phyloP scores from a whole-genome alignment of 2,113 vertebrate species.

The Pelmatolapia mariae region DNA sequence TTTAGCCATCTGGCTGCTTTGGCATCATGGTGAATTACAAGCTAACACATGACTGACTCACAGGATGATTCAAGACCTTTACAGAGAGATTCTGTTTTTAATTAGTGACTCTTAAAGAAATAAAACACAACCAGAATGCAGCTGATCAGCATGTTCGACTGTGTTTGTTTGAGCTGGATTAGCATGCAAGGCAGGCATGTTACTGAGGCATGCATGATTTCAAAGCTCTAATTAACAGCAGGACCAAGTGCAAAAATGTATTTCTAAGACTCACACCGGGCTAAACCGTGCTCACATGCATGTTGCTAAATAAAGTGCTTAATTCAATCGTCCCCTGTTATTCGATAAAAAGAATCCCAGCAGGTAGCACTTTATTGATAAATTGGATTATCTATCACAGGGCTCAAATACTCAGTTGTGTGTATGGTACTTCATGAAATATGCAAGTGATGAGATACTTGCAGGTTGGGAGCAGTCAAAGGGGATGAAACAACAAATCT shows the following conservation, averaged over 20 bases:
- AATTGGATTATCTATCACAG: not conserved
- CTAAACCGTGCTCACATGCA: not conserved
- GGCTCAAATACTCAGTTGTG: not conserved
- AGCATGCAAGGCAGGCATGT: not conserved
- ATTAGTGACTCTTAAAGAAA: not conserved
- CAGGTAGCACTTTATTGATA: not conserved
- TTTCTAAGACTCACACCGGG: not conserved
- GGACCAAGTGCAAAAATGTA: not conserved
- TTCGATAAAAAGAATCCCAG: not conserved
- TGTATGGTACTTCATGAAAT: not conserved
- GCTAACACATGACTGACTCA: not conserved
- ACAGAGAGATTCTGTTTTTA: not conserved
- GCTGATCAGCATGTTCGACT: not conserved
- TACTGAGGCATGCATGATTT: not conserved
- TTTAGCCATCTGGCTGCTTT: not conserved
- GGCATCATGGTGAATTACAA: not conserved
- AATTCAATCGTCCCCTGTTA: not conserved
- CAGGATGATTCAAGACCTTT: not conserved
- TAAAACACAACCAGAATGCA: not conserved
- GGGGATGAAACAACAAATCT: not conserved
- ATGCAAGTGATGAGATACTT: not conserved
- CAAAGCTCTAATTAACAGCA: not conserved
- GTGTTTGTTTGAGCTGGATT: not conserved
- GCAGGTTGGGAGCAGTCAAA: not conserved
- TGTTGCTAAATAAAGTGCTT: not conserved